Conservation (phyloP, 2,888 invertebrate genomes). For the Ectemnius cavifrons region DNA sequence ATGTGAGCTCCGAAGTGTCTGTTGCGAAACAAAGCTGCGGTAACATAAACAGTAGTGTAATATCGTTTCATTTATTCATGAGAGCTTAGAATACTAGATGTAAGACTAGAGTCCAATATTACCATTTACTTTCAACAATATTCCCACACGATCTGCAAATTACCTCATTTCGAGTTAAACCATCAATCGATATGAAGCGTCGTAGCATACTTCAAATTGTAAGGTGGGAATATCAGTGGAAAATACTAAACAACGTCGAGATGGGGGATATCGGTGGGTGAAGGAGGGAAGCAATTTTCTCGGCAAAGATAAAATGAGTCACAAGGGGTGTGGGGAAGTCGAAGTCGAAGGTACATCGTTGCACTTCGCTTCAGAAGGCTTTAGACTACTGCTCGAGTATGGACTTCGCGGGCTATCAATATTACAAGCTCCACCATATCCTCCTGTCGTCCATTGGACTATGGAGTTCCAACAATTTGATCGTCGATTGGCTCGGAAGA, state of each 20-base stretch:
- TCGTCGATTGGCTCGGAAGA: not conserved
- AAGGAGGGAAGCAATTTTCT: too few relatives aligned
- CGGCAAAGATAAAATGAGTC: not conserved
- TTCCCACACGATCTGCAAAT: not conserved
- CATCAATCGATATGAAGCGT: not conserved
- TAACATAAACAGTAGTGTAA: too few relatives aligned
- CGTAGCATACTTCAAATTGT: not conserved
- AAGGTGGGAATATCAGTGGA: not conserved
- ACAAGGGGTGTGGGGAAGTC: not conserved
- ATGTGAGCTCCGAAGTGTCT: too few relatives aligned
- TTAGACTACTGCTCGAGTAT: not conserved
- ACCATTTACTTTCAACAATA: too few relatives aligned
- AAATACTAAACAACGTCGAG: not conserved
- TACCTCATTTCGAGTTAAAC: not conserved
- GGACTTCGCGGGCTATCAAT: not conserved
- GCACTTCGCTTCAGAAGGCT: not conserved
- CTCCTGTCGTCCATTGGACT: constrained; percentile 14
- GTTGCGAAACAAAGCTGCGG: too few relatives aligned
- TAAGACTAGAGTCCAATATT: too few relatives aligned
- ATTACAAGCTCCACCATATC: not conserved
- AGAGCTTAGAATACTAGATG: too few relatives aligned
- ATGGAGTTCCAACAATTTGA: constrained; percentile 6
- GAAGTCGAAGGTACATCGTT: not conserved
- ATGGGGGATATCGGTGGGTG: too few relatives aligned
- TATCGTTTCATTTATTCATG: too few relatives aligned